Base-by-base conservation (phyloP, 1,140 invertebrate genomes). In the Lasaia peninsularis region DNA sequence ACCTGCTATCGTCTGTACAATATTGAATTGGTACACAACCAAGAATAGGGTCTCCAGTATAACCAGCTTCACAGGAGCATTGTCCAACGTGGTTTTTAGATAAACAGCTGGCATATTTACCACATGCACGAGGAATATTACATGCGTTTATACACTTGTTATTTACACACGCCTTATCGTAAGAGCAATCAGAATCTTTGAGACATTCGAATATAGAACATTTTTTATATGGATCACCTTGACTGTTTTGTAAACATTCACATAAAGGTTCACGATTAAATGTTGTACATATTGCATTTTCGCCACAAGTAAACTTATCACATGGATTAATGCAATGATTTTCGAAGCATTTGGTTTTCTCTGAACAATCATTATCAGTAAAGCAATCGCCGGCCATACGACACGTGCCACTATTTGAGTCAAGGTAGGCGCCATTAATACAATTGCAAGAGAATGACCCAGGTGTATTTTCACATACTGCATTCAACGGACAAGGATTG, bases 261-360 rank as follows among this genome's bases (percentile, higher is more conserved):
- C 96, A 98, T 5, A 92, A 73, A 0, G 95, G 91, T 58, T 91
- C 83, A 73, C 97, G 96, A 14, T 91, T 90, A 14, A 88, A 76
- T 0, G 94, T 92, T 18, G 90, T 67, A 76, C 96, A 97, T 44
- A 93, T 89, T 2, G 96, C 94, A 74, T 95, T 94, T 58, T 88
- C 85, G 2, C 96, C 96, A 74, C 96, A 98, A 0, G 90, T 86
- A 11, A 89, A 87, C 6, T 82, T 78, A 40, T 93, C 92, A 79
- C 96, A 98, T 0, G 95, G 95, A 89, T 96, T 95, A 48, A 92
- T 91, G 68, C 96, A 98, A 50, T 91, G 92, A 56, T 94, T 93
- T 49, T 96, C 93, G 11, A 93, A 78, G 69, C 96, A 98, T 57
- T 93, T 91, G 1, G 96, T 95, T 32, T 93, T 92, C 10, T 91